These are phyloP conservation scores for Sapajus apella DNA, from an alignment of 2,113 vertebrate species.

Conservation along the genomic window DNA sequence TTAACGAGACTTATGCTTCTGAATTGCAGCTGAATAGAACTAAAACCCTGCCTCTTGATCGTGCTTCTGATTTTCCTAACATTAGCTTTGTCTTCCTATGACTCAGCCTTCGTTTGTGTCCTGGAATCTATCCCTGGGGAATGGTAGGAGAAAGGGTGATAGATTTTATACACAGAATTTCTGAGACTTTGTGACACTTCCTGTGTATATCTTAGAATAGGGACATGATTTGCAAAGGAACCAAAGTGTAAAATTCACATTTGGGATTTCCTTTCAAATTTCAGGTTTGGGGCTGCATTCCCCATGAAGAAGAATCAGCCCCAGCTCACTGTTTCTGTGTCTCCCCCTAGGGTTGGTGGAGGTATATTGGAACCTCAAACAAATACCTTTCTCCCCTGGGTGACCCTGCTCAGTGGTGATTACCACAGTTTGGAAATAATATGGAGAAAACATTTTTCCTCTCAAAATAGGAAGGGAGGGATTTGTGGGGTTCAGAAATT, in stretches of 20 bases:
- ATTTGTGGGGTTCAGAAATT: conserved; percentile 68
- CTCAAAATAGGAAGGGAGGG: conserved; percentile 43
- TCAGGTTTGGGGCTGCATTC: conserved; percentile 25
- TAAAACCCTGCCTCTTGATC: neutral
- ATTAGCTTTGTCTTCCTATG: neutral
- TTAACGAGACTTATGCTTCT: neutral
- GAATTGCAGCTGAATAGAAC: neutral
- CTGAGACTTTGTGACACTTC: neutral
- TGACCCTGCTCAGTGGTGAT: conserved; percentile 44
- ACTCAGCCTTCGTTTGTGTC: neutral
- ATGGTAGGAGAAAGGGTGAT: neutral
- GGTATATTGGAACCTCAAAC: conserved; percentile 59
- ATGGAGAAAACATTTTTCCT: conserved; percentile 47
- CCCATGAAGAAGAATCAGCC: conserved; percentile 17
- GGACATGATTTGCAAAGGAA: conserved; percentile 44
- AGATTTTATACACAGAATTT: conserved; percentile 16
- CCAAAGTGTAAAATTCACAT: conserved; percentile 44
- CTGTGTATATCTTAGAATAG: neutral
- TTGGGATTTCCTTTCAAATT: conserved; percentile 51
- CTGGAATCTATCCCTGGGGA: neutral
- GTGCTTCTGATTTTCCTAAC: neutral
- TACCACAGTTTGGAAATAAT: conserved; percentile 62
- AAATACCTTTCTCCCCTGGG: conserved; percentile 53
- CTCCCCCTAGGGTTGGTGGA: conserved; percentile 29
- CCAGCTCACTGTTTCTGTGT: conserved; percentile 37